A percentile compares a stretch with the other conserved stretches of the same genome.
Evolutionary conservation across 1,140 invertebrate species (phyloP).

Genomic region (Pseudomyrmex flavicornis): DNA sequence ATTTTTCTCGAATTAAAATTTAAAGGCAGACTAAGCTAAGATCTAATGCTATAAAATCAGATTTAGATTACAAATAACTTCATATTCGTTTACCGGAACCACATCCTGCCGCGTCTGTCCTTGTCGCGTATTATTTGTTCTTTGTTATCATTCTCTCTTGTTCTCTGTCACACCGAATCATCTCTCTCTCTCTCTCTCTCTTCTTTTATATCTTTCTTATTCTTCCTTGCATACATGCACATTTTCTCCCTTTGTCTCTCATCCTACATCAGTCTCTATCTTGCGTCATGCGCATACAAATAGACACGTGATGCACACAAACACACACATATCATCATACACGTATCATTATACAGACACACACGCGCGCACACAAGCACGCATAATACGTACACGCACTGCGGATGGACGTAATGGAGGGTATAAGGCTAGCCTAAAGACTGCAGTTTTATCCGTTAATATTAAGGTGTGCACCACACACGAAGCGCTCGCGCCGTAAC

Average conservation of each 20-base stretch:
- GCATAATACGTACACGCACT: conserved; percentile 59
- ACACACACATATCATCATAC: conserved; percentile 9
- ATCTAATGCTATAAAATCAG: conserved; percentile 44
- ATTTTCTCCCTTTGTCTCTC: conserved; percentile 6
- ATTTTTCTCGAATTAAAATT: conserved; percentile 49
- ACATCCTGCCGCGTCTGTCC: conserved; percentile 7
- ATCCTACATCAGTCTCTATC: conserved; percentile 30
- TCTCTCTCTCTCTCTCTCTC: background rate
- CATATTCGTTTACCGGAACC: conserved; percentile 30
- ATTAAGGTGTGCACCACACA: conserved; percentile 68
- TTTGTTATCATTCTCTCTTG: conserved; percentile 4
- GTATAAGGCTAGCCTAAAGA: conserved; percentile 69
- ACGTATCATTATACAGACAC: conserved; percentile 24
- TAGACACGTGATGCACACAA: conserved; percentile 42
- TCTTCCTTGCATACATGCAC: conserved; percentile 1
- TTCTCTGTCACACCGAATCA: background rate
- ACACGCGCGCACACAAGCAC: conserved; percentile 38
- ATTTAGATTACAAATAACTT: conserved; percentile 50
- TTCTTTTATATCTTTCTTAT: conserved; percentile 17
- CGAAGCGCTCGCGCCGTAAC: conserved; percentile 55
- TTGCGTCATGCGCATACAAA: conserved; percentile 40
- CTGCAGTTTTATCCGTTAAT: conserved; percentile 62
- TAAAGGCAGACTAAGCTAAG: conserved; percentile 42
- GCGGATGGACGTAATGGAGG: conserved; percentile 67
- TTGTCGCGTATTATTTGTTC: conserved; percentile 19